Base-by-base conservation (phyloP, 2,113 vertebrate genomes). In the Riparia riparia region DNA sequence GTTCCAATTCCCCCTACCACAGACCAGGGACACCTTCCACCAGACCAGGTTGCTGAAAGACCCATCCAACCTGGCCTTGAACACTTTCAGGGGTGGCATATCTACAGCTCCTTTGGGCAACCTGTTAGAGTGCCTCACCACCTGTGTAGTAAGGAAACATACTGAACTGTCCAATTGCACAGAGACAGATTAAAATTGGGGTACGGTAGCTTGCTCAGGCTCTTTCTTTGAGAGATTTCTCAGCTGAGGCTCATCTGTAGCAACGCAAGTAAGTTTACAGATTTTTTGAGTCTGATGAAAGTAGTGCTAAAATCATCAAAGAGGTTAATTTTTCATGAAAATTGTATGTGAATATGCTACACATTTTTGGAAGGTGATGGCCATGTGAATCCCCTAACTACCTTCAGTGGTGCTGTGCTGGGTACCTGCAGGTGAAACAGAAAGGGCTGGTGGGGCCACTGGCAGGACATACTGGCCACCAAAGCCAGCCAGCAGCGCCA, bases 381-480 rank as follows among this genome's bases (percentile, higher is more conserved):
- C 18, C 47, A 53, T 2, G 3, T 0, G 2, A 28, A n/a, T 49
- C 18, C 21, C 24, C 26, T 26, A 49, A 14, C 7, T 0, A 2
- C 4, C 58, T 49, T 37, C 31, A 8, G 1, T 4, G 1, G 1
- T 26, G n/a, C 15, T 4, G 0, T 29, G 22, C 37, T 63, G 28
- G 26, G 18, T 16, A 14, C 15, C 66, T 32, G 14, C 31, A 65
- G 10, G 11, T 7, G 34, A n/a, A 70, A 54, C 65, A 93, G 42
- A n/a, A 29, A 47, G n/a, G 47, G 37, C 20, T 1, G 4, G 5
- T 0, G 6, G 29, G n/a, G 47, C 45, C 16, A 10, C 76, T 17
- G 47, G 22, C 2, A 3, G 50, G 28, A 56, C 7, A 3, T 8
- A 13, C 31, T 3, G 28, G 25, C 19, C 37, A 44, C 8, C 20